Evolutionary conservation across 2,888 invertebrate genomes (phyloP), one percentile per base, ranked within the genome.

Genomic region (Lasius fuliginosus): DNA sequence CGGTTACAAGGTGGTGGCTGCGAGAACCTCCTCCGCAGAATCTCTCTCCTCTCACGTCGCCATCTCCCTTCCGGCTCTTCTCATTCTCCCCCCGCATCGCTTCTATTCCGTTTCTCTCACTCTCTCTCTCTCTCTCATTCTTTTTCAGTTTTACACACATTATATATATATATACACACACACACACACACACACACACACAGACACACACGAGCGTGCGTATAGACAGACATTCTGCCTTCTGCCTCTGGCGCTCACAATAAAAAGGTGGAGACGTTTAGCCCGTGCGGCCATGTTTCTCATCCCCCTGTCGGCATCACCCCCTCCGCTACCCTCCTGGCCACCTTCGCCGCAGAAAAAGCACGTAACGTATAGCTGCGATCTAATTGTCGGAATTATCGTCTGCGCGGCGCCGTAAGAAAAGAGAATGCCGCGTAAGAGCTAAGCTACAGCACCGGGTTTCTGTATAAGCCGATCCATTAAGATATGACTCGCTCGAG

Each of bases 221-320:
- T 73, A 85, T 77, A 87, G 87, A 90, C 87, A 90, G 86, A 89
- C 90, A 87, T 91, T 87, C 89, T 92, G 92, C 90, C 90, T 93
- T 92, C 93, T 93, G 92, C 92, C 94, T 92, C 91, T 92, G 93
- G 93, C 94, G 92, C 93, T 93, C 94, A 94, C 94, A 94, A 94
- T 94, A 94, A 94, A 94, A 94, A 94, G 94, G 94, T 94, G 94
- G 94, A 94, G 94, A 94, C 94, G 92, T 88, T 91, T 90, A 92
- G 92, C 91, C 92, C 89, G 90, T 90, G 93, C 93, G 93, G 92
- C 93, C 93, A 94, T 93, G 93, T 94, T 94, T 90, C 93, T 92
- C 94, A 93, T 94, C 91, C 94, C 94, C 91, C 85, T 75, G 69
- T 81, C 73, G 73, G 79, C 71, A 82, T 87, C 68, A 36, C 82